phyloP scores from a whole-genome alignment of 2,888 invertebrate species.

The Syritta pipiens region DNA sequence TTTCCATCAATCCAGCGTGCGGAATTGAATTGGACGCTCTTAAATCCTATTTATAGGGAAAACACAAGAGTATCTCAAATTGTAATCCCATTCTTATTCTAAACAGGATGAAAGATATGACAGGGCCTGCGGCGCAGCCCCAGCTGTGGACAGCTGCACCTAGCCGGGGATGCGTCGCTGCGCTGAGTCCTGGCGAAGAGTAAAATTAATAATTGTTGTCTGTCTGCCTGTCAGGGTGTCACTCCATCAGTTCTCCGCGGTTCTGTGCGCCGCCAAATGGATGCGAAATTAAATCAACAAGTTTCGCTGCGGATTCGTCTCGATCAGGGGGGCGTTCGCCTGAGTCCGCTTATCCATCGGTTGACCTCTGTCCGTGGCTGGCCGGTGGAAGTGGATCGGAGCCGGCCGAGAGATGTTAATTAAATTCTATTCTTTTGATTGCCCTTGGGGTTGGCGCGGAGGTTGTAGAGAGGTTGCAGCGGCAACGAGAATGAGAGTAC shows the following conservation, averaged over 20 bases:
- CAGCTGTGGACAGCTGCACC: conserved; percentile 57
- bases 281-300: conserved; percentile 69
- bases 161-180: conserved; percentile 3
- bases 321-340: conserved; percentile 22
- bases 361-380: conserved; percentile 29
- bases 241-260: conserved; percentile 32
- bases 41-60: conserved; percentile 62
- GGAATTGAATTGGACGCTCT: conserved; percentile 58
- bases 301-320: conserved; percentile 45
- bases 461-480: too few relatives aligned
- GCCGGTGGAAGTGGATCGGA: conserved; percentile 9
- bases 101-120: conserved; percentile 66
- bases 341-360: conserved; percentile 44
- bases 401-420: conserved; percentile 50
- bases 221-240: conserved; percentile 63
- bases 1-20: conserved; percentile 37
- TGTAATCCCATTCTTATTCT: conserved; percentile 64
- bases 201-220: conserved; percentile 68
- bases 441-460: conserved; percentile 5
- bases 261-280: conserved; percentile 60
- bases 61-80: conserved; percentile 34
- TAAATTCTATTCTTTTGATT: conserved; percentile 59
- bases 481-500: too few relatives aligned
- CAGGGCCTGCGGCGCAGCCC: conserved; percentile 38
- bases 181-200: background rate